Conservation (phyloP, 2,888 invertebrate genomes). For the Acleris sparsana region DNA sequence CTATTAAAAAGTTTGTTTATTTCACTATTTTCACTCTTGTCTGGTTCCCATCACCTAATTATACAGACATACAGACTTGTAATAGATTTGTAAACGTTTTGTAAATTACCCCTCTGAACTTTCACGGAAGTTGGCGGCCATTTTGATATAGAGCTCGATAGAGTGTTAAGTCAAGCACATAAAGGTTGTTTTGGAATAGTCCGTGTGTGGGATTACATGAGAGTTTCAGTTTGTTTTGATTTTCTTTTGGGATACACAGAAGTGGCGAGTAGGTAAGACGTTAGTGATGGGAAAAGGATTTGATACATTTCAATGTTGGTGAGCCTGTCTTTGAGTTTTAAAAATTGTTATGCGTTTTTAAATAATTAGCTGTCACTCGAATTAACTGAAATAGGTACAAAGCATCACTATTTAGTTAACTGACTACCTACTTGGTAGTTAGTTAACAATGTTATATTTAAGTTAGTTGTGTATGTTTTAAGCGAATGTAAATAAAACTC, state of each 20-base stretch:
- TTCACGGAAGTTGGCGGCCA: conserved; percentile 24
- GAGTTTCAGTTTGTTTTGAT: conserved; percentile 40
- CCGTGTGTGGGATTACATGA: conserved; percentile 22
- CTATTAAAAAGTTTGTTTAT: conserved; percentile 5
- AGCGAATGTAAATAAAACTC: too few species aligned
- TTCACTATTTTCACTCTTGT: not conserved
- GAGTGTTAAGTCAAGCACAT: not conserved
- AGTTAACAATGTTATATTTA: too few species aligned
- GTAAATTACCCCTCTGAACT: conserved; percentile 25
- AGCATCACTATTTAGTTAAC: too few species aligned
- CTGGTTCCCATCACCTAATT: conserved; percentile 4
- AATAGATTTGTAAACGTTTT: conserved; percentile 15
- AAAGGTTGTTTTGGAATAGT: conserved; percentile 29
- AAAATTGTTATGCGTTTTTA: too few species aligned
- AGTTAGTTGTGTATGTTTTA: too few species aligned
- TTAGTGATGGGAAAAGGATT: conserved; percentile 21
- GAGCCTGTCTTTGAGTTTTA: too few species aligned
- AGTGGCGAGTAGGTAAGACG: conserved; percentile 11
- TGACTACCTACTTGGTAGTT: too few species aligned
- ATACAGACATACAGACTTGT: not conserved
- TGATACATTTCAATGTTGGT: not conserved
- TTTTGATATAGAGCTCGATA: conserved; percentile 5
- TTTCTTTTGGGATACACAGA: conserved; percentile 39
- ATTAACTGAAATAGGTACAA: too few species aligned
- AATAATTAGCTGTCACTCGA: too few species aligned